phyloP scores from a whole-genome alignment of 2,797 vertebrate genomes.

The Kryptopterus vitreolus region DNA sequence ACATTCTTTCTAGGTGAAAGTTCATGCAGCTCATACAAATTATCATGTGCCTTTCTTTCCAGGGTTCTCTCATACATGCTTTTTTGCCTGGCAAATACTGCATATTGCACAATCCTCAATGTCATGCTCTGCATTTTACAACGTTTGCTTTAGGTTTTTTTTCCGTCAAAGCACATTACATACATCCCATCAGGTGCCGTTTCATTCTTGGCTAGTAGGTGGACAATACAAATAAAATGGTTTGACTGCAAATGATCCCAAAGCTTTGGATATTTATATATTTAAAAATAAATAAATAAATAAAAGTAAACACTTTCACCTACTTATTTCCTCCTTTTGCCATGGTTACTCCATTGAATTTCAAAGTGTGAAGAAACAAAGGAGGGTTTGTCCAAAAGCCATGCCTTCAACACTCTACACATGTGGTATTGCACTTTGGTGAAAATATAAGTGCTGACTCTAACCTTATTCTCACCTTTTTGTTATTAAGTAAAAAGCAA shows the following conservation, averaged over 20 bases:
- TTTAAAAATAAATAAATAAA: background rate
- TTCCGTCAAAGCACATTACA: background rate
- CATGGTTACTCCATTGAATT: background rate
- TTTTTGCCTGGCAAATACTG: slow-evolving; percentile 28
- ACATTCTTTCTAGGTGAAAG: slow-evolving; percentile 24
- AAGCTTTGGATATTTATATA: background rate
- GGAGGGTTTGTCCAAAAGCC: background rate
- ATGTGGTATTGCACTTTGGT: background rate
- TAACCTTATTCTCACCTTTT: no score
- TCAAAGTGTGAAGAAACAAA: background rate
- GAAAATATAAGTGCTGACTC: background rate
- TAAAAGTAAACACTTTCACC: background rate
- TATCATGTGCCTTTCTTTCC: background rate
- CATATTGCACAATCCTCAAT: background rate
- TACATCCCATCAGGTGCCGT: background rate
- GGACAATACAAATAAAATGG: background rate
- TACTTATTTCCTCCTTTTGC: background rate
- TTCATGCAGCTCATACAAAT: slow-evolving; percentile 32
- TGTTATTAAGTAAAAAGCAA: background rate
- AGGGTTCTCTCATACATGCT: background rate
- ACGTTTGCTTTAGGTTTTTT: background rate
- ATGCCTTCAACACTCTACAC: background rate
- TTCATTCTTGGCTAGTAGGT: background rate
- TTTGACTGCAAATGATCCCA: slow-evolving; percentile 6
- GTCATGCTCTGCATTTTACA: background rate